These are phyloP conservation scores for Amblyopsis rosae DNA, from an alignment of 2,113 vertebrate species.

Conservation along the genomic window DNA sequence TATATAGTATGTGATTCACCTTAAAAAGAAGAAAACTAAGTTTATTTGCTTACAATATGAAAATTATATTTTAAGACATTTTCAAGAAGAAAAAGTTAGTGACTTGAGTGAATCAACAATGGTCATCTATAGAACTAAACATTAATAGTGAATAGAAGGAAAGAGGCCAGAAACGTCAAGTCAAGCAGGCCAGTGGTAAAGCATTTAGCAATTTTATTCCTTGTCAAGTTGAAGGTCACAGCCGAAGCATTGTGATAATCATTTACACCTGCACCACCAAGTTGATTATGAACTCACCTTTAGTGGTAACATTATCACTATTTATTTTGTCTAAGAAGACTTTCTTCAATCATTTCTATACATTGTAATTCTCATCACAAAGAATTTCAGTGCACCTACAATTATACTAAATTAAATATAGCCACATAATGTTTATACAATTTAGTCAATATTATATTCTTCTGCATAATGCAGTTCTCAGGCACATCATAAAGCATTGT, in stretches of 20 bases:
- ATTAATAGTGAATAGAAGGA: constrained; percentile 24
- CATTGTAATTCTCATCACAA: constrained; percentile 21
- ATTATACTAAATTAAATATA: constrained; percentile 54
- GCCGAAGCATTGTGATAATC: constrained; percentile 21
- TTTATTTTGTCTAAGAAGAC: constrained; percentile 10
- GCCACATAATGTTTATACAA: constrained; percentile 39
- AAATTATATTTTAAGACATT: background rate
- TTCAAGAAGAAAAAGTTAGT: constrained; percentile 4
- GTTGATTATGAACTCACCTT: constrained; percentile 17
- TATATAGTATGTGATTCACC: background rate
- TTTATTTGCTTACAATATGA: background rate
- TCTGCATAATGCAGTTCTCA: constrained; percentile 66
- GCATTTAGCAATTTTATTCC: constrained; percentile 75
- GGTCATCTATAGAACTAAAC: constrained; percentile 1
- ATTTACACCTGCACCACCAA: background rate
- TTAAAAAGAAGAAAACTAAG: background rate
- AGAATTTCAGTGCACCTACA: constrained; percentile 53
- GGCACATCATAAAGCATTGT: constrained; percentile 74
- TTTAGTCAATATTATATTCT: constrained; percentile 57
- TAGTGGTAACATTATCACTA: constrained; percentile 9
- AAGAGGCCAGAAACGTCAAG: constrained; percentile 45
- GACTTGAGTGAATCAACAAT: background rate
- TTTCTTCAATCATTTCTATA: constrained; percentile 28
- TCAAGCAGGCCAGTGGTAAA: constrained; percentile 53
- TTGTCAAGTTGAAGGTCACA: constrained; percentile 53